A percentile compares a stretch with the other conserved stretches of the same genome.
Evolutionary conservation across 2,113 vertebrate species (phyloP).

Genomic region (Thomomys bottae): DNA sequence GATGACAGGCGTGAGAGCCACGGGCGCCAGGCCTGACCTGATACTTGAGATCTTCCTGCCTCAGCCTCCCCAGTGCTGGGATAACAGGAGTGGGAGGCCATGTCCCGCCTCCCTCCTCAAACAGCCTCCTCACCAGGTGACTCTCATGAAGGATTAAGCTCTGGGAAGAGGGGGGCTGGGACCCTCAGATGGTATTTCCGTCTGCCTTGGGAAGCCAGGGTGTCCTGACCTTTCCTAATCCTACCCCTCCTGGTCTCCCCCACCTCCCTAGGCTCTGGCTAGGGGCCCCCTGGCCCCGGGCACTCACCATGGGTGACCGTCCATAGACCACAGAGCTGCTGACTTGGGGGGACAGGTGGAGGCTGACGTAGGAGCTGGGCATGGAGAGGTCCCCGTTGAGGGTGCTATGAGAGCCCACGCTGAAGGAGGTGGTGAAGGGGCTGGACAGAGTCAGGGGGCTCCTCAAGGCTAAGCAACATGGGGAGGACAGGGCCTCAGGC

Average conservation of each 20-base stretch:
- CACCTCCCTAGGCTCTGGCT: not conserved
- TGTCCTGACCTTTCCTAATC: not conserved
- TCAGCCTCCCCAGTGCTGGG: no score
- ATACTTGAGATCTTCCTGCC: no score
- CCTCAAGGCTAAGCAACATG: constrained; percentile 87
- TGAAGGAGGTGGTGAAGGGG: constrained; percentile 90
- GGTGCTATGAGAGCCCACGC: constrained; percentile 88
- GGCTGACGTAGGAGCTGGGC: constrained; percentile 89
- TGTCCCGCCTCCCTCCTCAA: no score
- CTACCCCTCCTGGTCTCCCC: not conserved
- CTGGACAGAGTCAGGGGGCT: constrained; percentile 89
- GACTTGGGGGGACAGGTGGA: constrained; percentile 92
- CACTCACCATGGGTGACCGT: constrained; percentile 91
- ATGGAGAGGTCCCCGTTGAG: constrained; percentile 91
- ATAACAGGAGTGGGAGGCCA: no score
- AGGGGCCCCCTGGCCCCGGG: accelerated
- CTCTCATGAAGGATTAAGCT: no score
- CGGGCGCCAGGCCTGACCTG: no score
- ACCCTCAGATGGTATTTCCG: not conserved
- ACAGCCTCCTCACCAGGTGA: no score
- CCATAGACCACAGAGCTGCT: constrained; percentile 89
- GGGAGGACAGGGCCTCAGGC: not conserved
- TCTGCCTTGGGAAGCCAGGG: not conserved
- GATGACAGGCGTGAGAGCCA: not conserved
- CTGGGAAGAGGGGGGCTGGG: not conserved